Conservation (phyloP, 2,888 invertebrate genomes). For the Pheosia gnoma region DNA sequence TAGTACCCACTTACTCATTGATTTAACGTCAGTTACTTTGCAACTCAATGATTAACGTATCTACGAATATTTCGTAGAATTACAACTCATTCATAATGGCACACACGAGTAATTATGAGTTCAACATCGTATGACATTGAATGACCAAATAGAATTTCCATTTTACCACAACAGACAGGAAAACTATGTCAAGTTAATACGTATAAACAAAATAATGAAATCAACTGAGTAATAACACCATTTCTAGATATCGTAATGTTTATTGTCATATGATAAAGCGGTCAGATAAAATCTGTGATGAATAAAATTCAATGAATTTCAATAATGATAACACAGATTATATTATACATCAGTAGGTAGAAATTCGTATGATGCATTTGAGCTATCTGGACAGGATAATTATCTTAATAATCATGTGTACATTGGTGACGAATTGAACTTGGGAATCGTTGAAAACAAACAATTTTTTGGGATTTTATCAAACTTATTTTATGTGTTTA, state of each 20-base stretch:
- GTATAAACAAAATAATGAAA: not conserved
- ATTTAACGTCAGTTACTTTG: too few species aligned
- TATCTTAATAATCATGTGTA: not conserved
- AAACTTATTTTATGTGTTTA: too few species aligned
- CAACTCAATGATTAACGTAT: too few species aligned
- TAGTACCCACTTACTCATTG: too few species aligned
- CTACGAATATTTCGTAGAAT: too few species aligned
- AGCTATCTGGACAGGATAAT: not conserved
- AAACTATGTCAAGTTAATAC: not conserved
- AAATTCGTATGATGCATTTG: not conserved
- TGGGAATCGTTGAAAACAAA: not conserved
- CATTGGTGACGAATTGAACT: not conserved
- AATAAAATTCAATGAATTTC: not conserved
- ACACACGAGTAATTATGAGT: too few species aligned
- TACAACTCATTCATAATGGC: too few species aligned
- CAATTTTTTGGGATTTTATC: too few species aligned
- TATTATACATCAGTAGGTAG: not conserved
- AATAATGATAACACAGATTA: not conserved
- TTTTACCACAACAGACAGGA: not conserved
- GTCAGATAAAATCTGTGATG: not conserved
- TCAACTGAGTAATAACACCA: too few species aligned
- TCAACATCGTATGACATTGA: not conserved
- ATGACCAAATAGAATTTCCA: not conserved
- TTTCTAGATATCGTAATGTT: not conserved
- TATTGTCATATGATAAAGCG: not conserved